Conservation (phyloP, 1,140 invertebrate genomes). For the Cheumatopsyche charites region DNA sequence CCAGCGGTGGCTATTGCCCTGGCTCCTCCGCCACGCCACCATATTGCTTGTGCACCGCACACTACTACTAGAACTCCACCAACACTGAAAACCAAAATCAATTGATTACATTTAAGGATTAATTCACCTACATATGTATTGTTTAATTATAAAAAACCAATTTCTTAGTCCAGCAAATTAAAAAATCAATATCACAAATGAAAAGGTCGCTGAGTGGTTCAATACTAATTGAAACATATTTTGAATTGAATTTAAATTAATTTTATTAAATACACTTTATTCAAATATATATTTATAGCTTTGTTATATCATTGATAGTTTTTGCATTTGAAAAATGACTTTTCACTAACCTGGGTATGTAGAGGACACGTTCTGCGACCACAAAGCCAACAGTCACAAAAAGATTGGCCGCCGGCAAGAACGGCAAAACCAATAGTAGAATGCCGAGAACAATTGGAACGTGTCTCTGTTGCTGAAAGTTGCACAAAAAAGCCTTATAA, state of each 20-base stretch:
- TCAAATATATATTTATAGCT: too few relatives aligned
- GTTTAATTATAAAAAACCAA: too few relatives aligned
- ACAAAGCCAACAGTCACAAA: constrained; percentile 91
- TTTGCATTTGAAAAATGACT: neutral
- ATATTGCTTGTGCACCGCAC: constrained; percentile 68
- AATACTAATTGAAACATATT: too few relatives aligned
- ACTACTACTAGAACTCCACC: constrained; percentile 70
- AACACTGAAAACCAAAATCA: constrained; percentile 64
- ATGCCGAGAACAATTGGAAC: constrained; percentile 67
- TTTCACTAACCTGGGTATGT: constrained; percentile 80
- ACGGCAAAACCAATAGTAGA: constrained; percentile 76
- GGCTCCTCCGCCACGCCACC: constrained; percentile 60
- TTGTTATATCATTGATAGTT: too few relatives aligned
- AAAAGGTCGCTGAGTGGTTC: too few relatives aligned
- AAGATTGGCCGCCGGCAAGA: constrained; percentile 86
- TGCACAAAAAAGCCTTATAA: too few relatives aligned
- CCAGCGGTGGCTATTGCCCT: constrained; percentile 53
- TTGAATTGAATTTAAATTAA: too few relatives aligned
- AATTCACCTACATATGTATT: too few relatives aligned
- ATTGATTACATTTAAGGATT: too few relatives aligned
- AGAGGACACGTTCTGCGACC: constrained; percentile 87
- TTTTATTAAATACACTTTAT: too few relatives aligned
- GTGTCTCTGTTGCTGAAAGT: constrained; percentile 66
- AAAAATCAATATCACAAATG: too few relatives aligned
- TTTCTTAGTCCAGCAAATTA: too few relatives aligned